Evolutionary conservation across 2,113 vertebrate species (phyloP), one percentile per base, ranked within the genome.

Genomic region (Promerops cafer): DNA sequence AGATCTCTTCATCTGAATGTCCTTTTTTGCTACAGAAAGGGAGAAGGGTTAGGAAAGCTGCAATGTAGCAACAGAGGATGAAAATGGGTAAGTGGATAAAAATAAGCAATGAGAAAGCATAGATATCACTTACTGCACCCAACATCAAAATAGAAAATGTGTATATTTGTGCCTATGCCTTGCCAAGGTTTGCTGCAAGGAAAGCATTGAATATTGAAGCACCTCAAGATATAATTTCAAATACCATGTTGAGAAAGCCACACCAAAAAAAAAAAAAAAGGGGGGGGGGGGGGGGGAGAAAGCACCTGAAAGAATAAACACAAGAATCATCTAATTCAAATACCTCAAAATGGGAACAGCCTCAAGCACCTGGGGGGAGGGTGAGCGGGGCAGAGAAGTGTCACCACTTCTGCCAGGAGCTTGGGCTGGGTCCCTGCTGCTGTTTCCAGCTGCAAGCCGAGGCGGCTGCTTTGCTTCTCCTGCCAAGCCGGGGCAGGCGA

Each of bases 371-470:
- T 19, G 35, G 31, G 52, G 8, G 30, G 11, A 76, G 69, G 28
- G 28, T 10, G 20, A 57, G 42, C 0, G 0, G 17, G 30, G n/a
- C 49, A 31, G 47, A 75, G 6, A 50, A 64, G 20, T 1, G 1
- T 35, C 30, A 24, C 2, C 2, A 0, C 24, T 30, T 17, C 11
- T 63, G 40, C 11, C 50, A 44, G 1, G 6, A 64, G 9, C 10
- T 47, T 0, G 1, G 30, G 22, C 11, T 35, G 8, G 16, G 22
- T 37, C 33, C 59, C 24, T 27, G 59, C 23, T 61, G 18, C 3
- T 23, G 28, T 45, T 57, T 35, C 40, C 72, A 52, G 54, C 26
- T 16, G 35, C 0, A 2, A 50, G 10, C 23, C 14, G 16, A 50
- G 27, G 44, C 5, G 7, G 4, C 5, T 50, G 45, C 4, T 24